These are phyloP conservation scores for Pachymerium ferrugineum DNA, from an alignment of 2,888 invertebrate genomes.

Conservation along the genomic window DNA sequence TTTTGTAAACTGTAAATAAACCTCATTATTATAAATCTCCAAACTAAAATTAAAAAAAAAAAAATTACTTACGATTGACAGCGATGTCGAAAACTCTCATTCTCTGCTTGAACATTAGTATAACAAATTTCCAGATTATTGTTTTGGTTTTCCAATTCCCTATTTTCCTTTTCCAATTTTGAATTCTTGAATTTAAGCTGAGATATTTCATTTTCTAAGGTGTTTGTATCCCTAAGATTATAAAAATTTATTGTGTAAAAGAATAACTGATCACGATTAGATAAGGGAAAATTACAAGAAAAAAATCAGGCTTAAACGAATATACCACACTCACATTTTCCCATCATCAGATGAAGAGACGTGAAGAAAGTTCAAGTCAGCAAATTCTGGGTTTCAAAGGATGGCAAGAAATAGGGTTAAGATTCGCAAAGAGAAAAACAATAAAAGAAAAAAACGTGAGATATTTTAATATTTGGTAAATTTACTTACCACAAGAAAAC, in stretches of 20 bases:
- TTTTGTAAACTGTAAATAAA: not conserved
- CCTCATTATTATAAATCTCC: not conserved
- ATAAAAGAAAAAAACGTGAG: not conserved
- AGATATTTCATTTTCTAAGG: slow-evolving; percentile 19
- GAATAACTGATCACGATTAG: too few relatives aligned
- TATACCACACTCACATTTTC: not conserved
- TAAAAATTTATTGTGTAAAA: too few relatives aligned
- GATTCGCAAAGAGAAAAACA: not conserved
- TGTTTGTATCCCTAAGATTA: not conserved
- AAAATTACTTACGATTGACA: not conserved
- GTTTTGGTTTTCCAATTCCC: slow-evolving; percentile 7
- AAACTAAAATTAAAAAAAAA: not conserved
- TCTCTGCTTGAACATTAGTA: not conserved
- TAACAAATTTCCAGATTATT: not conserved
- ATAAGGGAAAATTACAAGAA: too few relatives aligned
- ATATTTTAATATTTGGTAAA: not conserved
- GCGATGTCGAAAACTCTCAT: not conserved
- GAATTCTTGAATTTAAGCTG: slow-evolving; percentile 30
- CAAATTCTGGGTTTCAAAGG: too few relatives aligned
- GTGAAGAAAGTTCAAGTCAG: not conserved
- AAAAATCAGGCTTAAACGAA: too few relatives aligned
- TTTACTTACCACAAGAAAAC: not conserved
- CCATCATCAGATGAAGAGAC: not conserved
- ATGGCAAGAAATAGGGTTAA: too few relatives aligned
- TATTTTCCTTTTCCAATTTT: slow-evolving; percentile 22